These are phyloP conservation scores for Ctenochaetus hawaiiensis DNA, from an alignment of 2,797 vertebrate genomes.

Conservation along the genomic window DNA sequence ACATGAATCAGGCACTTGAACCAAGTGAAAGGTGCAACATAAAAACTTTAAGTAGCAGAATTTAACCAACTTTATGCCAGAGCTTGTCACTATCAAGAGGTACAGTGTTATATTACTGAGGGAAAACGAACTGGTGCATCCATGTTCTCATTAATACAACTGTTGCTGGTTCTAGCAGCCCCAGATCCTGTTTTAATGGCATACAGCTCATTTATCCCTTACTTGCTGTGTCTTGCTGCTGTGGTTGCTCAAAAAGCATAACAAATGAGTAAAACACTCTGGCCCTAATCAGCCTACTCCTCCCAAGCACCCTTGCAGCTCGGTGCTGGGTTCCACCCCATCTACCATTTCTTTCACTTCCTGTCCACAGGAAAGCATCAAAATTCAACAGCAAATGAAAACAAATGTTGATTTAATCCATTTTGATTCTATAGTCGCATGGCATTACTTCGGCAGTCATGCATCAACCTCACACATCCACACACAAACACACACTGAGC, in stretches of 20 bases:
- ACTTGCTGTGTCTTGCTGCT: slow-evolving; percentile 55
- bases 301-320: slow-evolving; percentile 57
- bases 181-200: slow-evolving; percentile 11
- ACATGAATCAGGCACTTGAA: too few relatives aligned
- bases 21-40: neutral
- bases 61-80: neutral
- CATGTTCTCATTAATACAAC: neutral
- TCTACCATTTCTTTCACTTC: slow-evolving; percentile 27
- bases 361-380: slow-evolving; percentile 47
- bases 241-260: slow-evolving; percentile 61
- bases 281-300: slow-evolving; percentile 48
- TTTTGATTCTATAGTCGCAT: slow-evolving; percentile 74
- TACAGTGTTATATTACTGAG: neutral
- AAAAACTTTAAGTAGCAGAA: neutral
- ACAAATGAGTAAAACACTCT: slow-evolving; percentile 23
- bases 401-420: slow-evolving; percentile 76
- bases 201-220: slow-evolving; percentile 22
- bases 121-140: neutral
- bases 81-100: neutral
- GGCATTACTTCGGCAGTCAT: slow-evolving; percentile 70
- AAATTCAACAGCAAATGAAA: slow-evolving; percentile 53
- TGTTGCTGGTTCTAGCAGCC: slow-evolving; percentile 5
- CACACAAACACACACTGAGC: slow-evolving; percentile 32
- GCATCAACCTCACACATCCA: slow-evolving; percentile 53
- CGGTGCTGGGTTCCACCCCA: slow-evolving; percentile 25